Conservation (phyloP, 2,888 invertebrate species). For the Anorthoa munda region DNA sequence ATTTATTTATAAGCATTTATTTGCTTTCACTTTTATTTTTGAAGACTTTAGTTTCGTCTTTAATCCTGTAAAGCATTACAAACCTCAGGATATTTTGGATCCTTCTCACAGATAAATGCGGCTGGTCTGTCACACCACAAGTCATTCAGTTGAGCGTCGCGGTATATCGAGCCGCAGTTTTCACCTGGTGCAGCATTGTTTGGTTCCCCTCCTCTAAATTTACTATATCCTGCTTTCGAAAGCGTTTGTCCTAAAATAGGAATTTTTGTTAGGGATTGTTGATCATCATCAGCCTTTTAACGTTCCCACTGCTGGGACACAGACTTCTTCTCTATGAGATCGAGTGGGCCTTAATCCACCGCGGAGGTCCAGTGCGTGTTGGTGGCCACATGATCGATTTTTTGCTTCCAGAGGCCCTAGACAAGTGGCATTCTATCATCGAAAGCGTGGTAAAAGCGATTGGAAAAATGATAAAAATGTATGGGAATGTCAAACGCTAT, state of each 20-base stretch:
- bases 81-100: slow-evolving; percentile 30
- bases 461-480: no score
- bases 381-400: no score
- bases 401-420: no score
- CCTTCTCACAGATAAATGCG: slow-evolving; percentile 57
- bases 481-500: no score
- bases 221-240: slow-evolving; percentile 71
- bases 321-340: no score
- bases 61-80: slow-evolving; percentile 16
- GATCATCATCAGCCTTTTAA: background rate
- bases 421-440: no score
- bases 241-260: slow-evolving; percentile 71
- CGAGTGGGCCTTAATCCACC: no score
- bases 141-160: slow-evolving; percentile 70
- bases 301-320: background rate
- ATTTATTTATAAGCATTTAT: no score
- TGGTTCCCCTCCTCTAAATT: slow-evolving; percentile 71
- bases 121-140: slow-evolving; percentile 64
- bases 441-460: no score
- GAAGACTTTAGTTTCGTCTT: background rate
- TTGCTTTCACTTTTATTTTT: no score
- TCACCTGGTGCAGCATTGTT: slow-evolving; percentile 69
- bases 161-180: slow-evolving; percentile 72
- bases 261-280: background rate
- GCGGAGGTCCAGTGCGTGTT: no score